These are phyloP conservation scores for Puma concolor DNA, from an alignment of 2,113 vertebrate species.

Conservation along the genomic window DNA sequence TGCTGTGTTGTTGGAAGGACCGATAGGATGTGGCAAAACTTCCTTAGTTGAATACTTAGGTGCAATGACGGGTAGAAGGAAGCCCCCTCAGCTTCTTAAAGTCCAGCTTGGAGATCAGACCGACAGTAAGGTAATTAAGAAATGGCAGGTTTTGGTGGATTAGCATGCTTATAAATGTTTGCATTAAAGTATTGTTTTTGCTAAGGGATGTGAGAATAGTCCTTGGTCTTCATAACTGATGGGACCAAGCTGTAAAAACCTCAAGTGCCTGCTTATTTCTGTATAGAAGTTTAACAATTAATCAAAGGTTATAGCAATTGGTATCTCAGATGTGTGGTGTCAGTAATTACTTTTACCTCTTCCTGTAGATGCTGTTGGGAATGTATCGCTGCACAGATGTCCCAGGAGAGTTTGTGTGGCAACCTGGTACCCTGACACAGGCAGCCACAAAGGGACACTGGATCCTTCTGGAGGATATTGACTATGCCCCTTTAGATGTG, in stretches of 20 bases:
- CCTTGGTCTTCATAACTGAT: background rate
- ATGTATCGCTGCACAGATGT: slow-evolving; percentile 98
- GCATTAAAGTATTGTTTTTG: slow-evolving; percentile 22
- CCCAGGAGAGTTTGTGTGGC: slow-evolving; percentile 98
- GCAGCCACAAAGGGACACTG: slow-evolving; percentile 94
- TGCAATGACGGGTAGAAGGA: slow-evolving; percentile 91
- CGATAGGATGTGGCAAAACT: slow-evolving; percentile 97
- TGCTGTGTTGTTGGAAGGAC: slow-evolving; percentile 96
- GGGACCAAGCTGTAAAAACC: background rate
- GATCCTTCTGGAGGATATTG: slow-evolving; percentile 98
- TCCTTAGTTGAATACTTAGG: slow-evolving; percentile 94
- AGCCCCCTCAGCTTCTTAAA: slow-evolving; percentile 93
- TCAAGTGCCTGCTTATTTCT: background rate
- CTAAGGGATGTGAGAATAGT: background rate
- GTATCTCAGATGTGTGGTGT: background rate
- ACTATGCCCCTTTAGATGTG: slow-evolving; percentile 97
- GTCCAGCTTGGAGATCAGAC: slow-evolving; percentile 99
- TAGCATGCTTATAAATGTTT: background rate
- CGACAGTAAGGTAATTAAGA: slow-evolving; percentile 94
- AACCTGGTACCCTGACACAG: slow-evolving; percentile 95
- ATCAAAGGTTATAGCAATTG: background rate
- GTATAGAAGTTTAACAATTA: background rate
- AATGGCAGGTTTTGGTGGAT: slow-evolving; percentile 10
- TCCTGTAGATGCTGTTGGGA: slow-evolving; percentile 92
- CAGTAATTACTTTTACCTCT: slow-evolving; percentile 4